A percentile compares a stretch with the other conserved stretches of the same genome.
Conservation (phyloP, 2,113 vertebrate species). For the Cichladusa arquata region DNA sequence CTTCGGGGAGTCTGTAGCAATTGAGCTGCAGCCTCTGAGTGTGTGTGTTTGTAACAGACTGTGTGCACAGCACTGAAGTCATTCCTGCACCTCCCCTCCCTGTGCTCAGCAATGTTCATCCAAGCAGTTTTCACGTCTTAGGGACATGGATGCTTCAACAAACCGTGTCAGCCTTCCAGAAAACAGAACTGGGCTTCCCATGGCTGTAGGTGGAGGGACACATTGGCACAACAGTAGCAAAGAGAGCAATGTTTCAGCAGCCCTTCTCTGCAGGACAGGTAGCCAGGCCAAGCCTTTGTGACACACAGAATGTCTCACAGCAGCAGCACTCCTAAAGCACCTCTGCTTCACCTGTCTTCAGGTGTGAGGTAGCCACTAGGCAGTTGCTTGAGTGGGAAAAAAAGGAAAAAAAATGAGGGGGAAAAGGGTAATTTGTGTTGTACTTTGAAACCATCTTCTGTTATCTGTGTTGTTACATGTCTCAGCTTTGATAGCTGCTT, state of each 20-base stretch:
- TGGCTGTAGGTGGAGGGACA: neutral
- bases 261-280: neutral
- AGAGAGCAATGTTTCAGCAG: neutral
- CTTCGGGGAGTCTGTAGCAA: neutral
- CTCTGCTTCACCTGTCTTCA: neutral
- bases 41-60: neutral
- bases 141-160: neutral
- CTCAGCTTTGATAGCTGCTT: constrained; percentile 13
- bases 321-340: neutral
- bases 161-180: neutral
- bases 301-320: neutral
- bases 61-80: neutral
- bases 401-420: accelerated
- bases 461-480: neutral
- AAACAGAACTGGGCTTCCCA: neutral
- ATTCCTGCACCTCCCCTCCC: neutral
- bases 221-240: neutral
- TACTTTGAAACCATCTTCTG: neutral
- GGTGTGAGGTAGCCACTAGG: neutral
- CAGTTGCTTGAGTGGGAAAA: neutral
- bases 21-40: neutral
- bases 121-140: neutral
- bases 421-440: neutral
- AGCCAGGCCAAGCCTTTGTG: neutral
- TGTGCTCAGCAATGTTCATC: neutral